phyloP scores from a whole-genome alignment of 2,797 vertebrate genomes.

The Gephyroberyx darwinii region DNA sequence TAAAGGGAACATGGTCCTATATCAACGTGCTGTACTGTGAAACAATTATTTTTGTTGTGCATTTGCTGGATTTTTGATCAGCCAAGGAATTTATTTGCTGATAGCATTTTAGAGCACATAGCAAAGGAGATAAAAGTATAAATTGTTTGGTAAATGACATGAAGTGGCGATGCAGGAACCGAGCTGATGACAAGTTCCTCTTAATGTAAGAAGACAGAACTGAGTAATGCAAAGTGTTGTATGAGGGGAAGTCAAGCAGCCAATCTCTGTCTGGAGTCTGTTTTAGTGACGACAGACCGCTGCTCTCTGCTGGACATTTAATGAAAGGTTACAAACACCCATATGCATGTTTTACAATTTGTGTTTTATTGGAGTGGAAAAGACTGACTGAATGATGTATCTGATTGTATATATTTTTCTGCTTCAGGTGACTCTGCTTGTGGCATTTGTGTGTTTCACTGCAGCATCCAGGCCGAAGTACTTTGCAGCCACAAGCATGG shows the following conservation, averaged over 20 bases:
- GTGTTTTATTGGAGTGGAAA: background rate
- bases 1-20: conserved; percentile 16
- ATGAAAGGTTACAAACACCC: background rate
- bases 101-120: background rate
- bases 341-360: background rate
- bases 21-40: background rate
- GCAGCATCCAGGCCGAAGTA: conserved; percentile 62
- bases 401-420: background rate
- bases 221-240: background rate
- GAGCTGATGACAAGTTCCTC: conserved; percentile 30
- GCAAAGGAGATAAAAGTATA: background rate
- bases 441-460: conserved; percentile 76
- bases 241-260: background rate
- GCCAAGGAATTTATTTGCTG: background rate
- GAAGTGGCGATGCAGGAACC: background rate
- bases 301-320: background rate
- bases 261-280: background rate
- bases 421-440: conserved; percentile 73
- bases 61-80: background rate
- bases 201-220: conserved; percentile 16
- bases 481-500: conserved; percentile 77
- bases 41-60: too few species aligned
- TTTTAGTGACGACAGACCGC: too few species aligned
- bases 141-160: too few species aligned
- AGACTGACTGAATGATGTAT: background rate